Evolutionary conservation across 2,797 vertebrate genomes (phyloP).

Genomic region (Gorsachius magnificus): DNA sequence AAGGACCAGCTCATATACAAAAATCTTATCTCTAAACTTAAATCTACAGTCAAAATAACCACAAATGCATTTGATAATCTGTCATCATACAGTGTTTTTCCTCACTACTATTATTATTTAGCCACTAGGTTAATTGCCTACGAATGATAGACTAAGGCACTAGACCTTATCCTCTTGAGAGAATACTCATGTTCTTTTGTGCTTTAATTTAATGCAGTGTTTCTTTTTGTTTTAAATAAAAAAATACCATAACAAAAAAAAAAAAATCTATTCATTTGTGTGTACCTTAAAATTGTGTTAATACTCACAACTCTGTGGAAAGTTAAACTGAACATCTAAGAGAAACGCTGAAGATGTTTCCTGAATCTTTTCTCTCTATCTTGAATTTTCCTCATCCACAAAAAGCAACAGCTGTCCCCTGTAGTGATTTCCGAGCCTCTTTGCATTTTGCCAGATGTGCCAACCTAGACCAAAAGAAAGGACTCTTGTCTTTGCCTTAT

Average conservation of each 20-base stretch:
- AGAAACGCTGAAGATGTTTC: background rate
- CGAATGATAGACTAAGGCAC: background rate
- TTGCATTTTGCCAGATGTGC: background rate
- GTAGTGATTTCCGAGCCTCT: background rate
- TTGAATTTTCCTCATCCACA: background rate
- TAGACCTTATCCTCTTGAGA: background rate
- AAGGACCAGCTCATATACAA: background rate
- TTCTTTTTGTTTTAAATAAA: background rate
- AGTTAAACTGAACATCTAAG: background rate
- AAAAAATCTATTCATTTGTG: background rate
- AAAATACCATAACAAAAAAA: background rate
- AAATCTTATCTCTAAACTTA: background rate
- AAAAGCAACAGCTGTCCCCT: background rate
- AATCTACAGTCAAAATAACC: background rate
- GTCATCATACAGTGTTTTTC: background rate
- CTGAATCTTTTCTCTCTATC: background rate
- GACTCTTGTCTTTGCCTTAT: background rate
- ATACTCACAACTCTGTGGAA: background rate
- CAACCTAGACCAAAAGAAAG: background rate
- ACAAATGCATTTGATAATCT: background rate
- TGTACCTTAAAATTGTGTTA: background rate
- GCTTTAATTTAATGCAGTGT: background rate
- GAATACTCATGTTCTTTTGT: background rate
- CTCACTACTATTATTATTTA: background rate
- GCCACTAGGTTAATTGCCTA: slow-evolving; percentile 3